Conservation (phyloP, 2,888 invertebrate species). For the Ornithoptera alexandrae region DNA sequence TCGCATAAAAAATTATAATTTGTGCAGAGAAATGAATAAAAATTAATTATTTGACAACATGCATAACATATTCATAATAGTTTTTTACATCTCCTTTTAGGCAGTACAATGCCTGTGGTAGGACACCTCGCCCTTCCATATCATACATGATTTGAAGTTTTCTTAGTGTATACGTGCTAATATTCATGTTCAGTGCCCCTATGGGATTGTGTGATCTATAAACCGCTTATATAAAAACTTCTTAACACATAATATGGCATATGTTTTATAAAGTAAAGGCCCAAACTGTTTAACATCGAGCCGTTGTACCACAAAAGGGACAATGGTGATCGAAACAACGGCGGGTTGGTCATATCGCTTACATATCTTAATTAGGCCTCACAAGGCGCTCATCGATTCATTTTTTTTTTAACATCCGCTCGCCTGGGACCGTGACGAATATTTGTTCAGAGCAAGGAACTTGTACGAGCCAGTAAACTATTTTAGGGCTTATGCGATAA, state of each 20-base stretch:
- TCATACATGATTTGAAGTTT: too few relatives aligned
- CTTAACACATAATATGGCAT: not conserved
- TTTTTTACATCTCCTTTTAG: too few relatives aligned
- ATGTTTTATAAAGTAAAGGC: not conserved
- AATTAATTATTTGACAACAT: too few relatives aligned
- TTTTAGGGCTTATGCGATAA: constrained; percentile 3
- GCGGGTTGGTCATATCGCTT: constrained; percentile 69
- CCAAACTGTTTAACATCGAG: constrained; percentile 32
- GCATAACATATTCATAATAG: too few relatives aligned
- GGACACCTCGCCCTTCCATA: too few relatives aligned
- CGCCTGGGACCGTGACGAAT: constrained; percentile 62
- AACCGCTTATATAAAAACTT: not conserved
- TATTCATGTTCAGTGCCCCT: too few relatives aligned
- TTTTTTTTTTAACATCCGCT: constrained; percentile 55
- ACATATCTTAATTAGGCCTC: constrained; percentile 80
- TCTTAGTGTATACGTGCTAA: too few relatives aligned
- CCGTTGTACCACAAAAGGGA: constrained; percentile 42
- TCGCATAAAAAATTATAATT: too few relatives aligned
- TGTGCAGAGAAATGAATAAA: too few relatives aligned
- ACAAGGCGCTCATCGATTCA: constrained; percentile 65
- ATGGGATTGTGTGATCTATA: too few relatives aligned
- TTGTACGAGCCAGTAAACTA: not conserved
- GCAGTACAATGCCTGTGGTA: too few relatives aligned
- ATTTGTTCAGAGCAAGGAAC: constrained; percentile 47
- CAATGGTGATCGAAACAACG: constrained; percentile 67